Evolutionary conservation across 2,113 vertebrate genomes (phyloP).

Genomic region (Phalacrocorax carbo): DNA sequence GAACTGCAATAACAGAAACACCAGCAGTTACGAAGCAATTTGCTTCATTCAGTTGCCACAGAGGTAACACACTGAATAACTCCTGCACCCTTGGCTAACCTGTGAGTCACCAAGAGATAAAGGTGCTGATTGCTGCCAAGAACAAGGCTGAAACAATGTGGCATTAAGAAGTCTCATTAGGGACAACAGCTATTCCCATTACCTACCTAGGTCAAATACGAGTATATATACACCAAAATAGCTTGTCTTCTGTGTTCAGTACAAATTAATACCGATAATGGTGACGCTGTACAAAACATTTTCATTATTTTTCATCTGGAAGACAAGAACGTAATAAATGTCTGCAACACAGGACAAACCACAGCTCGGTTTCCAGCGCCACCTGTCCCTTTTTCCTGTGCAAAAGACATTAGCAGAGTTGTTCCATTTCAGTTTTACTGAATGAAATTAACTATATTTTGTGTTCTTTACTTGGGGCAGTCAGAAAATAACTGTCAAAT

Average conservation of each 20-base stretch:
- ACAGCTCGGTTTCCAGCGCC: background rate
- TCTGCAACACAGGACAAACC: background rate
- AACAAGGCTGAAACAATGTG: background rate
- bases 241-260: background rate
- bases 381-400: background rate
- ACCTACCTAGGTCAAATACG: background rate
- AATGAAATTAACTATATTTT: background rate
- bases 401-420: background rate
- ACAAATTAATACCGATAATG: background rate
- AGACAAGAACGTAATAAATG: background rate
- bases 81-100: background rate
- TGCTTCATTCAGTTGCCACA: background rate
- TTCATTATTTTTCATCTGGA: background rate
- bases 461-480: background rate
- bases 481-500: background rate
- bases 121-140: background rate
- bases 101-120: background rate
- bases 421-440: background rate
- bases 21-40: background rate
- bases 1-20: background rate
- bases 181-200: background rate
- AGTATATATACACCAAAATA: no score
- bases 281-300: background rate
- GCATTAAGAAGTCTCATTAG: background rate
- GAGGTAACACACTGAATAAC: background rate